Conservation (phyloP, 2,888 invertebrate genomes). For the Perizoma flavofasciatum region DNA sequence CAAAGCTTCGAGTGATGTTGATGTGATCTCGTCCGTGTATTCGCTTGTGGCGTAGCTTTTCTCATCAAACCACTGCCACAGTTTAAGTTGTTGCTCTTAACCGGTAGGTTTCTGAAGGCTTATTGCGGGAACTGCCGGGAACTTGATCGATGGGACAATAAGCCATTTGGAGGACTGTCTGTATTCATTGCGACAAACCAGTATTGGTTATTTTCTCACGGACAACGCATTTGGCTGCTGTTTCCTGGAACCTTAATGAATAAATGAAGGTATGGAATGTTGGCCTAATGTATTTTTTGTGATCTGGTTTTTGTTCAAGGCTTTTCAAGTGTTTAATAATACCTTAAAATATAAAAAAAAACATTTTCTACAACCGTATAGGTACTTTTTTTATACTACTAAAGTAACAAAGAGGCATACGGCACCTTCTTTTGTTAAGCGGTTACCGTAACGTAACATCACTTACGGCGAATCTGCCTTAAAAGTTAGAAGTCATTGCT, state of each 20-base stretch:
- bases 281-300: conserved; percentile 38
- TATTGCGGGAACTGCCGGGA: conserved; percentile 34
- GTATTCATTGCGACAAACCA: conserved; percentile 37
- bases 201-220: conserved; percentile 52
- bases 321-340: no score
- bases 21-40: conserved; percentile 51
- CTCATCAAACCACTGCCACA: conserved; percentile 36
- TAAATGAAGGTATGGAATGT: conserved; percentile 40
- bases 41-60: conserved; percentile 46
- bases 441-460: background rate
- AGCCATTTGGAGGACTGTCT: conserved; percentile 41
- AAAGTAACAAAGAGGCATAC: background rate
- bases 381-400: no score
- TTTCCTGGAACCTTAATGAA: conserved; percentile 47
- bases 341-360: no score
- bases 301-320: conserved; percentile 19
- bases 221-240: conserved; percentile 44
- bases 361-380: no score
- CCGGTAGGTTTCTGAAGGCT: conserved; percentile 33
- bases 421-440: no score
- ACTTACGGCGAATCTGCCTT: conserved; percentile 11
- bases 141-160: conserved; percentile 41
- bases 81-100: conserved; percentile 23
- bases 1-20: conserved; percentile 51
- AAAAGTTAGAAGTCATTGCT: conserved; percentile 19